Evolutionary conservation across 2,113 vertebrate genomes (phyloP).

Genomic region (Phoenicopterus ruber): DNA sequence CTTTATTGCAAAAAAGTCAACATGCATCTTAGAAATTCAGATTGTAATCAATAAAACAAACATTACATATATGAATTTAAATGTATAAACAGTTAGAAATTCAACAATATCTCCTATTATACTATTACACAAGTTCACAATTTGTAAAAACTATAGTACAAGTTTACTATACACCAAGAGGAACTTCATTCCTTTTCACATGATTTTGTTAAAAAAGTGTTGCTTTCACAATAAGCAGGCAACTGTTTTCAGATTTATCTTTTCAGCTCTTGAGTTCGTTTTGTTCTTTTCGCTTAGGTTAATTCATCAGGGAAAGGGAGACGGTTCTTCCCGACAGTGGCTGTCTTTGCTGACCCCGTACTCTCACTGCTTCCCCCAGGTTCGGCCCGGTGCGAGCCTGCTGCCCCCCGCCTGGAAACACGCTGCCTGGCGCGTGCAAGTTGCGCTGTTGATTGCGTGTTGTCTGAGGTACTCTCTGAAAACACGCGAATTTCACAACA

Average conservation of each 20-base stretch:
- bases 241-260: not conserved
- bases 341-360: not conserved
- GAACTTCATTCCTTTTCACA: conserved; percentile 79
- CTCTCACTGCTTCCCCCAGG: not conserved
- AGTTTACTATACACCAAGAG: conserved; percentile 80
- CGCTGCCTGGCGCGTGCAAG: not conserved
- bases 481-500: not conserved
- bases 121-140: conserved; percentile 91
- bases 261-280: not conserved
- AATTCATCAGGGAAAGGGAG: not conserved
- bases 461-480: not conserved
- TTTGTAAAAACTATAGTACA: conserved; percentile 91
- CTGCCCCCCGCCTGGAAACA: too few relatives aligned
- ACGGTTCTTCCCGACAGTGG: not conserved
- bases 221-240: conserved; percentile 10
- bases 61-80: conserved; percentile 97
- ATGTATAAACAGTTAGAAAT: conserved; percentile 99
- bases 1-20: conserved; percentile 99
- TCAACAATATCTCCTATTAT: conserved; percentile 88
- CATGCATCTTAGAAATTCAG: conserved; percentile 99
- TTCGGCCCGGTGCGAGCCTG: too few relatives aligned
- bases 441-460: not conserved
- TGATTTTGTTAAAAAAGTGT: conserved; percentile 63
- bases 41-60: conserved; percentile 97
- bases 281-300: not conserved